Conservation (phyloP, 2,888 invertebrate genomes). For the Drosophila siamana region DNA sequence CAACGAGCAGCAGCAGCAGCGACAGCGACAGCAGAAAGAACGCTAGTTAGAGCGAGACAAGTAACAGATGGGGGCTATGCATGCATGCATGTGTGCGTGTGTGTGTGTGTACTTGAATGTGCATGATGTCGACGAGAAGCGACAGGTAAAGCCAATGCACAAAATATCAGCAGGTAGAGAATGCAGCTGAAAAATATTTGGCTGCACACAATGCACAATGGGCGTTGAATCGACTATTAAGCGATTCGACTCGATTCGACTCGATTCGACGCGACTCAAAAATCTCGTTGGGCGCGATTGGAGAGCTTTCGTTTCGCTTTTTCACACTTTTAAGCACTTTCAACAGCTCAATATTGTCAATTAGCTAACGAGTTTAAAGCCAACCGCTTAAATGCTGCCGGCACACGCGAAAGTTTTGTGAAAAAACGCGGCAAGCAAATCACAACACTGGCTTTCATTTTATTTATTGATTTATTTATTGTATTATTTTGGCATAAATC, state of each 20-base stretch:
- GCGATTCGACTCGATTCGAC: slow-evolving; percentile 11
- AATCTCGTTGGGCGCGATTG: slow-evolving; percentile 23
- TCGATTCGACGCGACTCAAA: slow-evolving; percentile 16
- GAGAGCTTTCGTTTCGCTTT: slow-evolving; percentile 9
- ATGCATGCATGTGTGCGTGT: background rate
- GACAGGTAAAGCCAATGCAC: slow-evolving; percentile 66
- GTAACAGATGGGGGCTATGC: background rate
- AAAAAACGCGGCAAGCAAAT: background rate
- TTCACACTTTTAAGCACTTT: slow-evolving; percentile 18
- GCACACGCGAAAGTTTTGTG: background rate
- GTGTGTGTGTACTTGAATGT: background rate
- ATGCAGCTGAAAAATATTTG: slow-evolving; percentile 49
- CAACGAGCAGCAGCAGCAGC: slow-evolving; percentile 1
- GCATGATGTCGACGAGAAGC: slow-evolving; percentile 40
- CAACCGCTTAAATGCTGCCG: background rate
- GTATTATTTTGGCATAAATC: too few relatives aligned
- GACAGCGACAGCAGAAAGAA: background rate
- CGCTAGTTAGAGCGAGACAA: background rate
- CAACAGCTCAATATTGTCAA: slow-evolving; percentile 7
- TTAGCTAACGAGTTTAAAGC: slow-evolving; percentile 6
- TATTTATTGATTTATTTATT: too few relatives aligned
- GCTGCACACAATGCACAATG: slow-evolving; percentile 39
- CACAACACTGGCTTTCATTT: too few relatives aligned
- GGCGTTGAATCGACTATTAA: slow-evolving; percentile 29
- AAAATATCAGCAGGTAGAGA: slow-evolving; percentile 55